A percentile compares a stretch with the other conserved stretches of the same genome.
phyloP scores from a whole-genome alignment of 2,888 invertebrate species.

The Drosophila kambysellisi region DNA sequence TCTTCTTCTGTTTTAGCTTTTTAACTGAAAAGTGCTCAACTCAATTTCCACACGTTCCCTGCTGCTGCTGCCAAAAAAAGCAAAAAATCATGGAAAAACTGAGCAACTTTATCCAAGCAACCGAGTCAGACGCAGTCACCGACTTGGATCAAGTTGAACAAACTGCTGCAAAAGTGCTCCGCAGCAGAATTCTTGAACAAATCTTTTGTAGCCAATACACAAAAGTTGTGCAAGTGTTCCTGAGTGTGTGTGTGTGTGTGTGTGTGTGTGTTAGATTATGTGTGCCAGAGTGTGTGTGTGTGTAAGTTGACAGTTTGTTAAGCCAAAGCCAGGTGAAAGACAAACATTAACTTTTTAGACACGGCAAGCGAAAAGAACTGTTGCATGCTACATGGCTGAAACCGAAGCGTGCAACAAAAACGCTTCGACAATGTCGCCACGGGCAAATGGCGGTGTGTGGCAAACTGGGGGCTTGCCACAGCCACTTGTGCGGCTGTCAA shows the following conservation, averaged over 20 bases:
- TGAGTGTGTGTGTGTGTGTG: slow-evolving; percentile 1
- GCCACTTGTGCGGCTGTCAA: slow-evolving; percentile 57
- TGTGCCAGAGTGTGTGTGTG: not conserved
- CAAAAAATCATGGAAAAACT: slow-evolving; percentile 1
- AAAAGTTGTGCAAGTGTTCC: slow-evolving; percentile 9
- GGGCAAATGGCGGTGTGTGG: not conserved
- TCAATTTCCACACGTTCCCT: slow-evolving; percentile 20
- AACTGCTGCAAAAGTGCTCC: slow-evolving; percentile 39
- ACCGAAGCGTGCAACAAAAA: slow-evolving; percentile 34
- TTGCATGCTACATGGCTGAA: slow-evolving; percentile 47
- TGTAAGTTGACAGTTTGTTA: slow-evolving; percentile 20
- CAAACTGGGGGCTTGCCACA: slow-evolving; percentile 13
- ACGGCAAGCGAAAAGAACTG: slow-evolving; percentile 22
- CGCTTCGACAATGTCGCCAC: slow-evolving; percentile 10
- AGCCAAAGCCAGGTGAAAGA: slow-evolving; percentile 27
- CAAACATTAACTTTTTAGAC: slow-evolving; percentile 45
- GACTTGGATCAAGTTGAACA: slow-evolving; percentile 31
- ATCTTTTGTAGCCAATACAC: slow-evolving; percentile 49
- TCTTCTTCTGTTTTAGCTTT: not conserved
- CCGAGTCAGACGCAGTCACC: slow-evolving; percentile 9
- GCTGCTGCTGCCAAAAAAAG: slow-evolving; percentile 2
- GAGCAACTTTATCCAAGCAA: slow-evolving; percentile 13
- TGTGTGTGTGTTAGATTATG: slow-evolving; percentile 7
- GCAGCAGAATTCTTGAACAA: slow-evolving; percentile 37
- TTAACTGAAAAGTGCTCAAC: slow-evolving; percentile 21